phyloP scores from a whole-genome alignment of 2,888 invertebrate genomes.

The Dysmachus trigonus region DNA sequence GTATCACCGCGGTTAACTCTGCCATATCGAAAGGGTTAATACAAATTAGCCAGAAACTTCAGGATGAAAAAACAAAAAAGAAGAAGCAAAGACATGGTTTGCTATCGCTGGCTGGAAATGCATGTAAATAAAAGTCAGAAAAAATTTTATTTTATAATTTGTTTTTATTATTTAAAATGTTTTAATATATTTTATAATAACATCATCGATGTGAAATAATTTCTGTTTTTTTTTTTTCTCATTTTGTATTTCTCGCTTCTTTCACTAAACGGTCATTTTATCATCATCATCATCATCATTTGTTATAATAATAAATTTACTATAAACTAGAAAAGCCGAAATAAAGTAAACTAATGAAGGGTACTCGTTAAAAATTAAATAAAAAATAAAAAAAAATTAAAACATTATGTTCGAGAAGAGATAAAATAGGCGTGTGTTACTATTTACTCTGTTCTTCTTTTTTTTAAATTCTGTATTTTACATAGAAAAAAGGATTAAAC shows the following conservation, averaged over 20 bases:
- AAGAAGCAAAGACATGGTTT: background rate
- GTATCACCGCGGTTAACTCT: too few relatives aligned
- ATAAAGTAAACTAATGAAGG: constrained; percentile 27
- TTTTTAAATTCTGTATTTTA: constrained; percentile 26
- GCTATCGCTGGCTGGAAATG: background rate
- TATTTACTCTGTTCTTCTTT: constrained; percentile 14
- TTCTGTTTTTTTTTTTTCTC: constrained; percentile 33
- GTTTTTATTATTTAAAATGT: constrained; percentile 44
- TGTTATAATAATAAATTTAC: constrained; percentile 34
- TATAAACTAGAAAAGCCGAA: constrained; percentile 40
- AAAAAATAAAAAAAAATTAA: background rate
- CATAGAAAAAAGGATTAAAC: constrained; percentile 25
- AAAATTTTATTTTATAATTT: constrained; percentile 40
- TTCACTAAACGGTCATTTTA: constrained; percentile 5
- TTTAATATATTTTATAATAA: constrained; percentile 44
- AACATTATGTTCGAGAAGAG: constrained; percentile 19
- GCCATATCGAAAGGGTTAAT: too few relatives aligned
- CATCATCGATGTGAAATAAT: constrained; percentile 44
- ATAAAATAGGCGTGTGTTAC: constrained; percentile 6
- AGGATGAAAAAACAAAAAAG: background rate
- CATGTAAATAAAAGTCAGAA: background rate
- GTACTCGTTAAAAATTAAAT: constrained; percentile 24
- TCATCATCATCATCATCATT: constrained; percentile 1
- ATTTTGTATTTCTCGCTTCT: constrained; percentile 25
- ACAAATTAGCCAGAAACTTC: background rate